Evolutionary conservation across 2,113 vertebrate genomes (phyloP).

Genomic region (Microtus montanus): DNA sequence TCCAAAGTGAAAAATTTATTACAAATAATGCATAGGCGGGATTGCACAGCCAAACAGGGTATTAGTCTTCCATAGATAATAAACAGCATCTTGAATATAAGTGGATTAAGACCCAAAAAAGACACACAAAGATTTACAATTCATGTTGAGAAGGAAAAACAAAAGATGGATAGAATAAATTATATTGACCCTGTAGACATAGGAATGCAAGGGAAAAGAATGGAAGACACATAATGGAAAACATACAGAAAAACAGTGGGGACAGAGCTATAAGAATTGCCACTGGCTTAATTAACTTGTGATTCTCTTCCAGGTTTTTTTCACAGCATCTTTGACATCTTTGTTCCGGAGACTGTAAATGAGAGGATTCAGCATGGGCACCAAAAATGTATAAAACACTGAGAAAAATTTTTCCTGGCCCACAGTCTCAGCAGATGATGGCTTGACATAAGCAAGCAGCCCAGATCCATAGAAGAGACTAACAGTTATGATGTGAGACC

Average conservation of each 20-base stretch:
- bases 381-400: slow-evolving; percentile 30
- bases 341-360: slow-evolving; percentile 72
- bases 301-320: slow-evolving; percentile 2
- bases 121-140: background rate
- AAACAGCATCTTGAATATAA: background rate
- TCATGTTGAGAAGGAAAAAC: background rate
- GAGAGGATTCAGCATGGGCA: slow-evolving; percentile 66
- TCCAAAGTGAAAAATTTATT: background rate
- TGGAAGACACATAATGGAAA: too few relatives aligned
- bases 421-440: background rate
- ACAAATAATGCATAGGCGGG: background rate
- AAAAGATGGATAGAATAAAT: background rate
- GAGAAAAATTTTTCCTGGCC: slow-evolving; percentile 43
- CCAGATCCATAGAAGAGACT: slow-evolving; percentile 56
- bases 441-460: slow-evolving; percentile 30
- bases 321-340: slow-evolving; percentile 58
- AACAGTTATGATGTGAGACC: slow-evolving; percentile 57
- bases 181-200: background rate
- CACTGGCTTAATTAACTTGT: background rate
- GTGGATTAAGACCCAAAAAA: rapidly evolving
- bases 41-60: background rate
- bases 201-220: background rate
- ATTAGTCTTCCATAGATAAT: background rate
- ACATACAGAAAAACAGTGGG: background rate
- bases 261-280: background rate